phyloP scores from a whole-genome alignment of 2,888 invertebrate species.

The Scaptomyza tumidula region DNA sequence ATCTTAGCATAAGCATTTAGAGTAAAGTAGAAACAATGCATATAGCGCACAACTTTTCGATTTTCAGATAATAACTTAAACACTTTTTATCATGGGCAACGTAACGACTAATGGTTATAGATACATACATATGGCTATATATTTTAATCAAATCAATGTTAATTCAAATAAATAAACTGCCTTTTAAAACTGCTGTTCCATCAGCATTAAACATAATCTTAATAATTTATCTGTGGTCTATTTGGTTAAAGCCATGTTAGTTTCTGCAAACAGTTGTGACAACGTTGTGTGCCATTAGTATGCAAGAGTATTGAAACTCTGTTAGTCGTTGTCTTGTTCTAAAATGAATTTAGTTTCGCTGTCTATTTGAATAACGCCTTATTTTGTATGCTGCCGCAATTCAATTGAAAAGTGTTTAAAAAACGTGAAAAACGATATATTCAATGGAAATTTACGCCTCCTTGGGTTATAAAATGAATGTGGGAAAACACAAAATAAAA shows the following conservation, averaged over 20 bases:
- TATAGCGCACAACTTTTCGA: slow-evolving; percentile 67
- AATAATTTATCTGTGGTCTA: slow-evolving; percentile 21
- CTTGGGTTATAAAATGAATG: slow-evolving; percentile 48
- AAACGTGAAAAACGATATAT: slow-evolving; percentile 10
- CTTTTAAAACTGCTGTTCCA: slow-evolving; percentile 43
- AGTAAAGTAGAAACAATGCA: slow-evolving; percentile 42
- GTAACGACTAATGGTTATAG: slow-evolving; percentile 19
- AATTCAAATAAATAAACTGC: slow-evolving; percentile 56
- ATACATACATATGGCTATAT: slow-evolving; percentile 17
- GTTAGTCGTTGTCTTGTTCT: background rate
- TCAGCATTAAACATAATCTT: slow-evolving; percentile 23
- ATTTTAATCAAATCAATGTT: slow-evolving; percentile 39
- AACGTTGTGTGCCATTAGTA: background rate
- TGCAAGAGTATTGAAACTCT: background rate
- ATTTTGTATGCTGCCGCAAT: slow-evolving; percentile 21
- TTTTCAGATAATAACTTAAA: slow-evolving; percentile 51
- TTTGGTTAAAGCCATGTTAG: too few relatives aligned
- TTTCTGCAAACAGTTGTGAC: too few relatives aligned
- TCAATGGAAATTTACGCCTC: slow-evolving; percentile 40
- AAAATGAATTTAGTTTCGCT: background rate
- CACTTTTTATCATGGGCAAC: slow-evolving; percentile 15
- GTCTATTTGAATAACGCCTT: slow-evolving; percentile 6
- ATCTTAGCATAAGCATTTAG: slow-evolving; percentile 45
- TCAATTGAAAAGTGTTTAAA: slow-evolving; percentile 31
- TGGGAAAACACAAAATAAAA: slow-evolving; percentile 31